Conservation (phyloP, 2,113 vertebrate genomes). For the Urocolius indicus region DNA sequence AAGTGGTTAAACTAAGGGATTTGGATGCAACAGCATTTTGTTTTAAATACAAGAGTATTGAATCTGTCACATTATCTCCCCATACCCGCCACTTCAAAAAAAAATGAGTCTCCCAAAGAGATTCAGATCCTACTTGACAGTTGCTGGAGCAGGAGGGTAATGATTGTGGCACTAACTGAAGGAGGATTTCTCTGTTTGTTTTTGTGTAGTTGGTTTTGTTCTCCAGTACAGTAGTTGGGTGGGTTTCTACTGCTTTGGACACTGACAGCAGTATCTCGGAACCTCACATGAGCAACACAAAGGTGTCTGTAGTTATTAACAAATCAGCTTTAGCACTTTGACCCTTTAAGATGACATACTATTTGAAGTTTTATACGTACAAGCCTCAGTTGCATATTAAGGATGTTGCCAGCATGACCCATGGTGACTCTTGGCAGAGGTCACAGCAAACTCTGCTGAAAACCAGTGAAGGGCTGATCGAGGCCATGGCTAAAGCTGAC, state of each 20-base stretch:
- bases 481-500: background rate
- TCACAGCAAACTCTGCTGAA: background rate
- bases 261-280: background rate
- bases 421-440: background rate
- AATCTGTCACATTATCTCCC: background rate
- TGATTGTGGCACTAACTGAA: background rate
- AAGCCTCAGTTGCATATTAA: background rate
- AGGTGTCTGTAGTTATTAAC: background rate
- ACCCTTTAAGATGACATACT: background rate
- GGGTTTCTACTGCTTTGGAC: background rate
- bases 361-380: background rate
- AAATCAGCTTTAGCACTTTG: background rate
- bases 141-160: background rate
- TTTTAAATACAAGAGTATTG: background rate
- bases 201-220: background rate
- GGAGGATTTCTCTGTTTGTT: background rate
- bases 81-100: constrained; percentile 2
- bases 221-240: background rate
- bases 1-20: background rate
- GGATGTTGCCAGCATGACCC: background rate
- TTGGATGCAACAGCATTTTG: background rate
- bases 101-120: background rate
- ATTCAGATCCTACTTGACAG: background rate
- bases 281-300: background rate
- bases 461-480: background rate